Conservation (phyloP, 2,888 invertebrate species). For the Cotesia congregata region DNA sequence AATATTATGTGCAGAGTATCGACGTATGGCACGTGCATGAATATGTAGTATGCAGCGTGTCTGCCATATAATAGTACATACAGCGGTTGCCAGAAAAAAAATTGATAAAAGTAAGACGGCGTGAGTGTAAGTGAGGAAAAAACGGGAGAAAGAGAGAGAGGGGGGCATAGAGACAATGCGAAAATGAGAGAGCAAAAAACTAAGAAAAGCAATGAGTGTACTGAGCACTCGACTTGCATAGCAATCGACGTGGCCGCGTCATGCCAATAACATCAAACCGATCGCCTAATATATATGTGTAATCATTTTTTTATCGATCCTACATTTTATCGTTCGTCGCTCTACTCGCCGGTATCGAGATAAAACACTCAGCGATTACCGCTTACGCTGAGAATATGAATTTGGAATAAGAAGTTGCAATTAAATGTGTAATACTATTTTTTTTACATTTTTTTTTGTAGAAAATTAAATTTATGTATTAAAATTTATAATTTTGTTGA, state of each 20-base stretch:
- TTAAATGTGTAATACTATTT: no score
- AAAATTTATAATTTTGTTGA: no score
- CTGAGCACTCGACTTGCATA: slow-evolving; percentile 58
- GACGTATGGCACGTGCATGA: slow-evolving; percentile 62
- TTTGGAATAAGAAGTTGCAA: no score
- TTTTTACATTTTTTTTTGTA: no score
- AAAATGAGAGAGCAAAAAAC: slow-evolving; percentile 38
- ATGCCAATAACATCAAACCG: slow-evolving; percentile 64
- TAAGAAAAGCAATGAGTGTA: slow-evolving; percentile 34
- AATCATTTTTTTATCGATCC: slow-evolving; percentile 42
- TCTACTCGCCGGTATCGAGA: slow-evolving; percentile 35
- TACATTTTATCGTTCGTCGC: slow-evolving; percentile 31
- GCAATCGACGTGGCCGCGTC: slow-evolving; percentile 63
- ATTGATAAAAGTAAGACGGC: slow-evolving; percentile 25
- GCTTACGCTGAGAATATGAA: background rate
- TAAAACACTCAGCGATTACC: slow-evolving; percentile 9
- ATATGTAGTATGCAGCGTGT: slow-evolving; percentile 68
- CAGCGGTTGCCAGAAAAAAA: slow-evolving; percentile 43
- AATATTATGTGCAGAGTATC: background rate
- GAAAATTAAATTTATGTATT: no score
- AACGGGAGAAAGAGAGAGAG: slow-evolving; percentile 35
- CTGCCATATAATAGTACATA: slow-evolving; percentile 55
- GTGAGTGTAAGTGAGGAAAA: slow-evolving; percentile 22
- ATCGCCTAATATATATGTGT: slow-evolving; percentile 56
- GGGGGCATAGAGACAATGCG: slow-evolving; percentile 26